phyloP scores from a whole-genome alignment of 64 coral and sea anemone species.

The Trachythela sp. region DNA sequence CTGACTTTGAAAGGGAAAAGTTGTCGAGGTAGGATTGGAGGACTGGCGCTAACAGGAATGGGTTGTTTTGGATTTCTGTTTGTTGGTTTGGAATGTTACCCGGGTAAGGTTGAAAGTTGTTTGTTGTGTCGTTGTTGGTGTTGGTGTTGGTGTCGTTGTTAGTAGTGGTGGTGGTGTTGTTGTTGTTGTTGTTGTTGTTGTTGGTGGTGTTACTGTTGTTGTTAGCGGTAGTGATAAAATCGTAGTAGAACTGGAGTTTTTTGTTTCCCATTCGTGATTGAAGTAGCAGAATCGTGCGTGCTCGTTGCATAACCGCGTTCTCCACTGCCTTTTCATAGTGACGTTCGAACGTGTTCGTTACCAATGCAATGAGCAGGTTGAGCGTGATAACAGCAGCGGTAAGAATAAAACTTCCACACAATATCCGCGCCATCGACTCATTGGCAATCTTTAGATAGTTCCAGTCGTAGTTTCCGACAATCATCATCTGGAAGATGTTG shows the following conservation, averaged over 20 bases:
- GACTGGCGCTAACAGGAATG: too few species aligned
- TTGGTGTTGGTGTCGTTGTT: too few species aligned
- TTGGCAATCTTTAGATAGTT: not conserved
- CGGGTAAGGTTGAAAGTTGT: too few species aligned
- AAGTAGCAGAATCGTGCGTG: not conserved
- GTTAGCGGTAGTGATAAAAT: too few species aligned
- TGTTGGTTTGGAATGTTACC: too few species aligned
- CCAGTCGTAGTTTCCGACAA: not conserved
- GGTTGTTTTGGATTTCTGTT: too few species aligned
- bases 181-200: too few species aligned
- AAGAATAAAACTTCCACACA: not conserved
- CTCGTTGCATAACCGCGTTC: conserved; percentile 15
- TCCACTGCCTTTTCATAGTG: not conserved
- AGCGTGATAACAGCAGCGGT: not conserved
- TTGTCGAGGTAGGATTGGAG: too few species aligned
- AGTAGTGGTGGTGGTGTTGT: too few species aligned
- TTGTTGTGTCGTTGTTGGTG: too few species aligned
- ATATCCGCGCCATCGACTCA: not conserved
- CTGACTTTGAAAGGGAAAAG: too few species aligned
- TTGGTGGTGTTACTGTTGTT: too few species aligned
- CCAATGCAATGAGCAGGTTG: not conserved
- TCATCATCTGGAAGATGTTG: not conserved
- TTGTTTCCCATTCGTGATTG: not conserved
- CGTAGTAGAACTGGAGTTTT: not conserved
- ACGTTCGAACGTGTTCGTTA: not conserved